These are phyloP conservation scores for Tubiluchus corallicola DNA, from an alignment of 2,888 invertebrate genomes.

Conservation along the genomic window DNA sequence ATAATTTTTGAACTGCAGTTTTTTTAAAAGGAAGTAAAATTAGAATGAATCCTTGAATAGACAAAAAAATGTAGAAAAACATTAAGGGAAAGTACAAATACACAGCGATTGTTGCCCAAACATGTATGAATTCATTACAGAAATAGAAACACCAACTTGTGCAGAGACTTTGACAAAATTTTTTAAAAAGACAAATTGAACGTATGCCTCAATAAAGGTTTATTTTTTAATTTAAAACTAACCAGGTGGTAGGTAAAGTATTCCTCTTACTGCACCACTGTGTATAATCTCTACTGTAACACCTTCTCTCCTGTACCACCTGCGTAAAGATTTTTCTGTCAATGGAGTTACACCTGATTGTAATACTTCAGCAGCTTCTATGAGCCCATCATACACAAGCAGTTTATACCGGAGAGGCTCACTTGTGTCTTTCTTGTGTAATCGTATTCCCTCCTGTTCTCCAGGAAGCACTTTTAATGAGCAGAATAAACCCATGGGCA, in stretches of 20 bases:
- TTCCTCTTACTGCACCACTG: neutral
- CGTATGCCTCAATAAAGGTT: too few relatives aligned
- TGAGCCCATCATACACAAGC: neutral
- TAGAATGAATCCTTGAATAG: too few relatives aligned
- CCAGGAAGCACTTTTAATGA: neutral
- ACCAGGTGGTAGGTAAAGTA: neutral
- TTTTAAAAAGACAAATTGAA: too few relatives aligned
- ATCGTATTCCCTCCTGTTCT: neutral
- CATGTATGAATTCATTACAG: too few relatives aligned
- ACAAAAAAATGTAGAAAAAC: too few relatives aligned
- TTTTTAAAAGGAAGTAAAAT: too few relatives aligned
- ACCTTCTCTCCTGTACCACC: neutral
- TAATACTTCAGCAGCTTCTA: neutral
- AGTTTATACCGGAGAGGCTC: neutral
- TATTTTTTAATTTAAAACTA: too few relatives aligned
- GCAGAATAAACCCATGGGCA: constrained; percentile 1
- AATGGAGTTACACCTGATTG: neutral
- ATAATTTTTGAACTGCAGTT: too few relatives aligned
- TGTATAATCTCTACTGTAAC: neutral
- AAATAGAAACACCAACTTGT: too few relatives aligned
- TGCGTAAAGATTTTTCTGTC: neutral
- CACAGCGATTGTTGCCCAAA: too few relatives aligned
- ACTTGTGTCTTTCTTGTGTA: neutral
- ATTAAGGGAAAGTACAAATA: too few relatives aligned
- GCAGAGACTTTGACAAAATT: too few relatives aligned